Conservation (phyloP, 2,888 invertebrate genomes). For the Neelides folsomi region DNA sequence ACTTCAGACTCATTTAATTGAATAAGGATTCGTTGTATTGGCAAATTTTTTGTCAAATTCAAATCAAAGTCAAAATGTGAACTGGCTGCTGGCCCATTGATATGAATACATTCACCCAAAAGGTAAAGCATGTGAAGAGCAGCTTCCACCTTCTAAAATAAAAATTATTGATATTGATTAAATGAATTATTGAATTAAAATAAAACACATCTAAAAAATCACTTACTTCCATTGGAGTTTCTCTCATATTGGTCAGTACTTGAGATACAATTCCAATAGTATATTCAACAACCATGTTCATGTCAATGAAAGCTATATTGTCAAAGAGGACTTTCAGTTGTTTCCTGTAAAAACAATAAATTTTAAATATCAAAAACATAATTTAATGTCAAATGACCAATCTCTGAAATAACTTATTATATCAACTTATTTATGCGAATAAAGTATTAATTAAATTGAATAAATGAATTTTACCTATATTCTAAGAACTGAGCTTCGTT, state of each 20-base stretch:
- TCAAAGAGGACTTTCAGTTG: slow-evolving; percentile 43
- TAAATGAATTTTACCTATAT: slow-evolving; percentile 35
- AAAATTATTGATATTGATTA: background rate
- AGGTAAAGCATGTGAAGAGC: slow-evolving; percentile 42
- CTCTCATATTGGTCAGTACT: slow-evolving; percentile 40
- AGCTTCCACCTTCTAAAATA: slow-evolving; percentile 40
- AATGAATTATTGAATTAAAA: background rate
- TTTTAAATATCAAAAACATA: background rate
- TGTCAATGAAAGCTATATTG: slow-evolving; percentile 42
- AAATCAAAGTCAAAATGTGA: too few relatives aligned
- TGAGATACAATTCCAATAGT: slow-evolving; percentile 38
- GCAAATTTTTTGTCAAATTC: slow-evolving; percentile 13
- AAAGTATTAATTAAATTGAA: slow-evolving; percentile 4
- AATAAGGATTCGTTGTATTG: slow-evolving; percentile 39
- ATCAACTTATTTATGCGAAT: background rate
- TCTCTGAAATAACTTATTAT: slow-evolving; percentile 5
- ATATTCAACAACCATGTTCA: slow-evolving; percentile 38
- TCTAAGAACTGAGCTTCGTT: slow-evolving; percentile 45
- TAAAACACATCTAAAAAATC: background rate
- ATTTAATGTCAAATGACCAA: slow-evolving; percentile 4
- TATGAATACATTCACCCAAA: slow-evolving; percentile 40
- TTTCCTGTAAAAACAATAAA: slow-evolving; percentile 36
- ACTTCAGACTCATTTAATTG: slow-evolving; percentile 41
- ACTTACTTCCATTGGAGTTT: slow-evolving; percentile 35
- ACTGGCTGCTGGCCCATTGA: slow-evolving; percentile 12